A percentile compares a stretch with the other conserved stretches of the same genome.
These are phyloP conservation scores for Sycophila texana DNA, from an alignment of 2,888 invertebrate species.

Conservation along the genomic window DNA sequence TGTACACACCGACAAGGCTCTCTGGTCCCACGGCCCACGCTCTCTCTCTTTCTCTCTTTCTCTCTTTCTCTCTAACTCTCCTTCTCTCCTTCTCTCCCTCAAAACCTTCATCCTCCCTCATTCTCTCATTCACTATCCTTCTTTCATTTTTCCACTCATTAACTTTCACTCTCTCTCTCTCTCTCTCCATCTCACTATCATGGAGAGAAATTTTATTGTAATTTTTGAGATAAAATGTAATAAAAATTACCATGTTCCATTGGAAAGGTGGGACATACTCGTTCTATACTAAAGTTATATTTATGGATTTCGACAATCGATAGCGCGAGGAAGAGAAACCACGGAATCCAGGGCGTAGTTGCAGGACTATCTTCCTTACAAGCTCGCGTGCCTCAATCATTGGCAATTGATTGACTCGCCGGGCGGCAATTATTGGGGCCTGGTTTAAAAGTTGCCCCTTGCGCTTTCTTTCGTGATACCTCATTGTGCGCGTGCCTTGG, in stretches of 20 bases:
- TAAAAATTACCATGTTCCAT: too few species aligned
- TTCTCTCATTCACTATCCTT: slow-evolving; percentile 3
- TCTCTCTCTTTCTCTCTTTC: slow-evolving; percentile 11
- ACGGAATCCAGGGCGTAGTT: not conserved
- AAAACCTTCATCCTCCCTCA: slow-evolving; percentile 6
- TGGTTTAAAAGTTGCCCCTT: not conserved
- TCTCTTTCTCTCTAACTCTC: too few species aligned
- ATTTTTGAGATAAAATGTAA: too few species aligned
- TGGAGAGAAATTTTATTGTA: too few species aligned
- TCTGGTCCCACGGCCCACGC: slow-evolving; percentile 58
- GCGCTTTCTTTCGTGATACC: too few species aligned
- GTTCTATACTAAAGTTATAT: too few species aligned
- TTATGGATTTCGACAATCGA: too few species aligned
- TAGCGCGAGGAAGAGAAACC: not conserved
- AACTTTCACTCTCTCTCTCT: slow-evolving; percentile 14
- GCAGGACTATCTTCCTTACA: not conserved
- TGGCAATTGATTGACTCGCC: slow-evolving; percentile 58
- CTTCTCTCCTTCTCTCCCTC: slow-evolving; percentile 9
- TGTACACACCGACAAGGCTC: slow-evolving; percentile 33
- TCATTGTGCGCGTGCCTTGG: not conserved
- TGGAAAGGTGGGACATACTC: too few species aligned
- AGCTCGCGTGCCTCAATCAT: slow-evolving; percentile 49
- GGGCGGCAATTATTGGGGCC: not conserved
- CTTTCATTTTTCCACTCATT: too few species aligned
- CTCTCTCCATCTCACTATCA: not conserved